Percentiles rank a stretch among this genome's conserved stretches.
Evolutionary conservation across 2,113 vertebrate genomes (phyloP).

Genomic region (Perca schrenkii): DNA sequence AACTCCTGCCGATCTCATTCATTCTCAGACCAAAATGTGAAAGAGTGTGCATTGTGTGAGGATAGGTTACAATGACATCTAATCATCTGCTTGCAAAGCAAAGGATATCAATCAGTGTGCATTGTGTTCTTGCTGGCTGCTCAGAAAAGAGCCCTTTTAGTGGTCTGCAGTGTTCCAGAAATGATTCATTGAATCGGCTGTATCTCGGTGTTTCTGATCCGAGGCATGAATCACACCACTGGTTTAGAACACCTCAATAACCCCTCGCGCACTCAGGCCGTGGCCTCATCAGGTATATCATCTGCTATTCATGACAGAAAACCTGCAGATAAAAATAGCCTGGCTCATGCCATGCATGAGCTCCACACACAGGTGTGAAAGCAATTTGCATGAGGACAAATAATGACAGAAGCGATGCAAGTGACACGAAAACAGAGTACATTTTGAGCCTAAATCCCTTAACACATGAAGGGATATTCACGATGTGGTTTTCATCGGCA

Average conservation of each 20-base stretch:
- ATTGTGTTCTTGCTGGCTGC: conserved; percentile 20
- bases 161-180: not conserved
- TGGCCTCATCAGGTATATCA: conserved; percentile 47
- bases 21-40: conserved; percentile 15
- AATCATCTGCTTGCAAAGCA: conserved; percentile 31
- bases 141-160: conserved; percentile 16
- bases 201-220: conserved; percentile 27
- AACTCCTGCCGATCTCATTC: not conserved
- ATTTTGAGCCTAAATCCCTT: no score
- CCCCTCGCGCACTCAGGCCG: not conserved
- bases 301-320: conserved; percentile 56
- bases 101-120: conserved; percentile 40
- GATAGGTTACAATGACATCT: not conserved
- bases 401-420: conserved; percentile 45
- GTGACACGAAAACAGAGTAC: not conserved
- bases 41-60: not conserved
- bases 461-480: conserved; percentile 24
- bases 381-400: conserved; percentile 18
- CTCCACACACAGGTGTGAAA: conserved; percentile 31
- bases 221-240: conserved; percentile 34
- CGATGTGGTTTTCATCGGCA: conserved; percentile 16
- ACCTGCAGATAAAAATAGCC: conserved; percentile 62
- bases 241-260: conserved; percentile 53
- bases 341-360: conserved; percentile 21
- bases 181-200: conserved; percentile 38